Base-by-base conservation (phyloP, 2,113 vertebrate genomes). In the Corythornis vintsioides region DNA sequence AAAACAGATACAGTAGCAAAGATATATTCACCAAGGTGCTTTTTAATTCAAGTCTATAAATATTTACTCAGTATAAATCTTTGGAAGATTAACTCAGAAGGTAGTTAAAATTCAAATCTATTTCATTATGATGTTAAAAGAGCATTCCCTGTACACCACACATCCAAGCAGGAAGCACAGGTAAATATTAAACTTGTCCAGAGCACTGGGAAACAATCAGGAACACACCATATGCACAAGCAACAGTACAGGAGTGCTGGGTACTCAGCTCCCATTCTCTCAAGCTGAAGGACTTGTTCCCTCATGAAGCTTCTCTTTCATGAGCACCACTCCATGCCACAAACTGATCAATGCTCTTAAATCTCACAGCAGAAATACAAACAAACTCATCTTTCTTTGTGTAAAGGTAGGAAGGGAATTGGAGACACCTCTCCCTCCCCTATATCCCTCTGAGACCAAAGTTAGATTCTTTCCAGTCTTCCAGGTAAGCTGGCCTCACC, bases 61-160 rank as follows among this genome's bases (percentile, higher is more conserved):
- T 94, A 95, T 92, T 94, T 94, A 94, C 88, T 90, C 64, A 75
- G 26, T 24, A 56, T 43, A 76, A 70, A 66, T 31, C 72, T 92
- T 92, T 31, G 76, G 78, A 92, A 89, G 52, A 87, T 85, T 48
- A 91, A 83, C 55, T 87, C 73, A 26, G 21, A 76, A 91, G 70
- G 67, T 28, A 92, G 38, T 72, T 89, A 43, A 86, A 89, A 70
- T 86, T 81, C 52, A 87, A 93, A 91, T n/a, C 56, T 16, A 10
- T 83, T 93, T 91, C 89, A 64, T 70, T 67, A 66, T 0, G 0
- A 85, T 53, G 52, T 38, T 70, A 48, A 87, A 95, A 87, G 52
- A 78, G 55, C 60, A 95, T 64, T 93, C 87, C 69, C 84, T 24
- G 14, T 26, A 48, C 20, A 64, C 26, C 47, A 63, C 24, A 87